Base-by-base conservation (phyloP, 2,888 invertebrate genomes). In the Auanema sp. region DNA sequence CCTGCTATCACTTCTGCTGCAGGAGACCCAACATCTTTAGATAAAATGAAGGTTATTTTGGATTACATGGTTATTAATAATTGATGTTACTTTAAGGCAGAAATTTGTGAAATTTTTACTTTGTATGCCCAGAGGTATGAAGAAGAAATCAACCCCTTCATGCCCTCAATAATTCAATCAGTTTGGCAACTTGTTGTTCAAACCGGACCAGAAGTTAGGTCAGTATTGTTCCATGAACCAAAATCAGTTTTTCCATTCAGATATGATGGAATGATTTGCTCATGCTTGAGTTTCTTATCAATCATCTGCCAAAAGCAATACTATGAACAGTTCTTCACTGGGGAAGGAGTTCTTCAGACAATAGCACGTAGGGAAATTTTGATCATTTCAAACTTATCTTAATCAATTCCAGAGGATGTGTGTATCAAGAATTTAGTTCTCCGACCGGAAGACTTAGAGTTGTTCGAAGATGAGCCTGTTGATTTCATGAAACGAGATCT, bases 381-480 rank as follows among this genome's bases (percentile, higher is more conserved):
- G 4, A 21, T 5, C 3, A 47, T 47, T 47, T 5, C 47, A 47
- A 47, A 5, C 21, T 49, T n/a, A 6, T 21, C 24, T 57, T 6
- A 33, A 42, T 16, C 18, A 79, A 94, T 96, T 64, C 25, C 64
- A 65, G 93, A 97, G 84, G 94, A 94, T 85, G 93, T 98, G n/a
- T 92, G 98, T 79, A 93, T 98, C 79, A 96, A 97, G 0, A 98
- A 97, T 84, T 91, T 99, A 89, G 91, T 94, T 85, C 93, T 99
- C 76, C 89, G 97, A 88, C 90, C 89, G 58, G 91, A 93, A 0
- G 98, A 99, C 85, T 91, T 93, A 85, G 98, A 98, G 84, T 85
- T 95, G 51, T 98, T 98, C 85, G 94, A 95, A 85, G 96, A 97
- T 84, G 97, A 96, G 84, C 92, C 98, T 0, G 95, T 98, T 82